These are phyloP conservation scores for Thumatha senex DNA, from an alignment of 2,888 invertebrate species.

Conservation along the genomic window DNA sequence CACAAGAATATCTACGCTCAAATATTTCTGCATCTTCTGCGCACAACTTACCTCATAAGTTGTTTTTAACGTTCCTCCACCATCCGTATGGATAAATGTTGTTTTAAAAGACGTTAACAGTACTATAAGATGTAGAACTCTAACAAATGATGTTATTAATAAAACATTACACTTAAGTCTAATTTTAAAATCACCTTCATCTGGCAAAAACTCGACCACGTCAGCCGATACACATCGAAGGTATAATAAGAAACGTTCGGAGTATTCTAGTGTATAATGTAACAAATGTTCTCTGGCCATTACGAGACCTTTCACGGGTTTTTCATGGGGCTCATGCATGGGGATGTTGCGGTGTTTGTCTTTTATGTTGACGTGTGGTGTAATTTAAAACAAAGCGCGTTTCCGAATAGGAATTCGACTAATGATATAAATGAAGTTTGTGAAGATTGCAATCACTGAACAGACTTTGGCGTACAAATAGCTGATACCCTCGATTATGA, in stretches of 20 bases:
- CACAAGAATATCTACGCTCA: too few species aligned
- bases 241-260: slow-evolving; percentile 39
- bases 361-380: slow-evolving; percentile 53
- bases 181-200: slow-evolving; percentile 53
- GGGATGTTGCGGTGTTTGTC: slow-evolving; percentile 59
- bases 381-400: slow-evolving; percentile 27
- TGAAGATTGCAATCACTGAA: too few species aligned
- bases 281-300: slow-evolving; percentile 74
- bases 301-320: slow-evolving; percentile 72
- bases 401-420: background rate
- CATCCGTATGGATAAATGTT: too few species aligned
- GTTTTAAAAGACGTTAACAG: too few species aligned
- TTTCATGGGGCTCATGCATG: slow-evolving; percentile 67
- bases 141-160: slow-evolving; percentile 73
- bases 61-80: too few species aligned
- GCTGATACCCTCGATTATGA: too few species aligned
- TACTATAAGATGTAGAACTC: too few species aligned
- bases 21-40: too few species aligned
- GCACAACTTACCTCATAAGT: too few species aligned
- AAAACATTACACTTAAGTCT: slow-evolving; percentile 56
- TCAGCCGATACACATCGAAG: slow-evolving; percentile 44
- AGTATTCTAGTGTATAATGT: slow-evolving; percentile 63
- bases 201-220: slow-evolving; percentile 20
- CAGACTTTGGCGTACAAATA: too few species aligned
- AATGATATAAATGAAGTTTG: too few species aligned